A percentile compares a stretch with the other conserved stretches of the same genome.
Conservation (phyloP, 2,113 vertebrate species). For the Gnathonemus echidnorhynchus region DNA sequence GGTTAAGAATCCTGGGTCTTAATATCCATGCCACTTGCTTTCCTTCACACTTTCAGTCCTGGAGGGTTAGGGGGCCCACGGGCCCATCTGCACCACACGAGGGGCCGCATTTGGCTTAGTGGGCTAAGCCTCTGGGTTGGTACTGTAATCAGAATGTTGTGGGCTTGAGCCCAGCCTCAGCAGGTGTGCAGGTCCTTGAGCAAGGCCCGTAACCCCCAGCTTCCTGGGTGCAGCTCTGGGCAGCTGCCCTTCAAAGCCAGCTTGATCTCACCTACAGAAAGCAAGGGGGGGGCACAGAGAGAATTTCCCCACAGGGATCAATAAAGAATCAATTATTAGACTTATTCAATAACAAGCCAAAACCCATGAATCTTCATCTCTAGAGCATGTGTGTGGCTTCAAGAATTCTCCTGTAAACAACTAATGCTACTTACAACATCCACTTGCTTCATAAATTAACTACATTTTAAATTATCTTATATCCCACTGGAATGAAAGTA, state of each 20-base stretch:
- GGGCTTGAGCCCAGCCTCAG: neutral
- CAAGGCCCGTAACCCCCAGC: neutral
- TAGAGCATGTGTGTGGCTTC: neutral
- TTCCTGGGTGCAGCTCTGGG: neutral
- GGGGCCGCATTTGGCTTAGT: neutral
- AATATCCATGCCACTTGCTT: neutral
- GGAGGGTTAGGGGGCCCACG: no score
- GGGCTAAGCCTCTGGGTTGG: neutral
- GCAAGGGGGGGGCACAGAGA: neutral
- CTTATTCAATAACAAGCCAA: neutral
- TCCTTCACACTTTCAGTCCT: neutral
- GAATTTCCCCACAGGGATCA: neutral
- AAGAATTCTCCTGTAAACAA: neutral
- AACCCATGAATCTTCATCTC: neutral
- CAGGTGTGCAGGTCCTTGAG: neutral
- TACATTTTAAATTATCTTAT: neutral
- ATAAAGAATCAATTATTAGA: neutral
- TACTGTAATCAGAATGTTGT: neutral
- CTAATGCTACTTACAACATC: neutral
- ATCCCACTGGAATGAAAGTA: neutral
- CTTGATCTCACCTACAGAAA: neutral
- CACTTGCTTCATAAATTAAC: neutral
- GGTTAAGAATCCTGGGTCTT: neutral
- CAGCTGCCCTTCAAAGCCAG: neutral
- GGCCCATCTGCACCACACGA: neutral